Conservation (phyloP, 2,113 vertebrate species). For the Alethe castanea region DNA sequence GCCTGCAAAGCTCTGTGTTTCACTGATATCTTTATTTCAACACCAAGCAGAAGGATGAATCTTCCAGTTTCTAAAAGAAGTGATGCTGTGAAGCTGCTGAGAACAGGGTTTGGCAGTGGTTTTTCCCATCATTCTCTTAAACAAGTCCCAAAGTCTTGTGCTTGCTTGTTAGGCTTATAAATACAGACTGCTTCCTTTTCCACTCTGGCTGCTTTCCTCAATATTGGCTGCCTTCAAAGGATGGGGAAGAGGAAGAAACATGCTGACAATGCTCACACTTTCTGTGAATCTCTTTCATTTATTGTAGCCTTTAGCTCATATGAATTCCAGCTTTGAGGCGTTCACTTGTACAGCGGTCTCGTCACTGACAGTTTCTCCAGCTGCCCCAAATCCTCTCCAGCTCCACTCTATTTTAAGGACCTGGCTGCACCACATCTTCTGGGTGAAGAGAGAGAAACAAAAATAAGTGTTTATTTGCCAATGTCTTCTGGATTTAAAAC, state of each 20-base stretch:
- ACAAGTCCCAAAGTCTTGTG: not conserved
- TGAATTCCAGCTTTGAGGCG: not conserved
- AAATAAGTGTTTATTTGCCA: not conserved
- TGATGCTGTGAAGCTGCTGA: not conserved
- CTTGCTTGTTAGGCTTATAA: not conserved
- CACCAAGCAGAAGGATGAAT: not conserved
- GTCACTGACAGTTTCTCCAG: not conserved
- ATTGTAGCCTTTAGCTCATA: not conserved
- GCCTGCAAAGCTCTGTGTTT: not conserved
- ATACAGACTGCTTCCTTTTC: constrained; percentile 1
- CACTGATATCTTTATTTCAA: constrained; percentile 37
- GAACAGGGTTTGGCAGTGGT: not conserved
- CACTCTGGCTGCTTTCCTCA: not conserved
- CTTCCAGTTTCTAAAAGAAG: not conserved
- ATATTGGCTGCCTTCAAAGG: not conserved
- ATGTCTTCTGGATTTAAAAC: not conserved
- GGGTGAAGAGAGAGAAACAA: not conserved
- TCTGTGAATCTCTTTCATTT: not conserved
- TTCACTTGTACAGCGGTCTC: not conserved
- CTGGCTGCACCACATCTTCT: not conserved
- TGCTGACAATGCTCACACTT: not conserved
- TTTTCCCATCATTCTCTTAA: not conserved
- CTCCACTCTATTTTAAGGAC: not conserved
- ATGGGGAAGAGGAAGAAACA: not conserved
- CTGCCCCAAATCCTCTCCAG: not conserved